Evolutionary conservation across 2,797 vertebrate species (phyloP).

Genomic region (Clarias platycephalus): DNA sequence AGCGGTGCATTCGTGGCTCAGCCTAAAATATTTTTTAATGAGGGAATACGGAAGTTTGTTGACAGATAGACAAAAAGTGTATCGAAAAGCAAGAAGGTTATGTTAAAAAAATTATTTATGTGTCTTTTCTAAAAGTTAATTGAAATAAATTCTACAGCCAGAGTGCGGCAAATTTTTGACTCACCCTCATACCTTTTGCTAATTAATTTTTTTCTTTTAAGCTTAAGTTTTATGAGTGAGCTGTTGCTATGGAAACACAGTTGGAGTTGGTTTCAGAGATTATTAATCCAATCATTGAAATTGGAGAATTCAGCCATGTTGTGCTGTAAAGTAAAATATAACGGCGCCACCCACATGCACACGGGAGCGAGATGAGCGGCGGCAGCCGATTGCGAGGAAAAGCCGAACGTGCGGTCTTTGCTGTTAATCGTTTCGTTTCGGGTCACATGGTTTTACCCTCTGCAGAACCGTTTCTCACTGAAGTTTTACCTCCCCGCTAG

Average conservation of each 20-base stretch:
- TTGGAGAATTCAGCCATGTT: background rate
- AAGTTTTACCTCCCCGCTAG: slow-evolving; percentile 37
- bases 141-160: too few species aligned
- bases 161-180: too few species aligned
- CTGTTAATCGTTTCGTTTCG: slow-evolving; percentile 35
- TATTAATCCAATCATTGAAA: background rate
- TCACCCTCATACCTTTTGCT: background rate
- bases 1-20: too few species aligned
- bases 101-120: too few species aligned
- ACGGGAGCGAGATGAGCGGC: background rate
- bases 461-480: slow-evolving; percentile 25
- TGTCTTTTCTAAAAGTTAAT: too few species aligned
- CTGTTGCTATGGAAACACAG: background rate
- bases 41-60: too few species aligned
- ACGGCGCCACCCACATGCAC: background rate
- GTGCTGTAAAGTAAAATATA: background rate
- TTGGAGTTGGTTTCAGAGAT: background rate
- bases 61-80: too few species aligned
- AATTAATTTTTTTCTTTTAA: background rate
- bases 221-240: background rate
- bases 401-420: slow-evolving; percentile 35
- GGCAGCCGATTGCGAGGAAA: background rate
- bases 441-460: slow-evolving; percentile 28
- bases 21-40: too few species aligned
- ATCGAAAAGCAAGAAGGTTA: too few species aligned